Base-by-base conservation (phyloP, 92 coral and sea anemone species). In the Phenganax subtilis region DNA sequence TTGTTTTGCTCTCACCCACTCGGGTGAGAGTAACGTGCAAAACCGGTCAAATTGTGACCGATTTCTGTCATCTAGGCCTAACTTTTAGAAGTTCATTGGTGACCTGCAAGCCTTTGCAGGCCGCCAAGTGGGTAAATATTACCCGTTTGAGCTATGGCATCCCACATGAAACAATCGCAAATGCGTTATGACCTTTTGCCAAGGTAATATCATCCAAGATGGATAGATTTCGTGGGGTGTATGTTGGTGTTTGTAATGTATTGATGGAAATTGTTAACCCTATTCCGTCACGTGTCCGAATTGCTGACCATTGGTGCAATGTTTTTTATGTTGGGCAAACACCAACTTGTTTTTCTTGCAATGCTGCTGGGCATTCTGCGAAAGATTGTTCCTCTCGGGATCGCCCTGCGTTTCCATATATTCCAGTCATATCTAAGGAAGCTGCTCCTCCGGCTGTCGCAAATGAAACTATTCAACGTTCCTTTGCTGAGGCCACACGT, bases 311-410 rank as follows among this genome's bases (percentile, higher is more conserved):
- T 44, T 28, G 3, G 6, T 78, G 82, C 55, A 57, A 57, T 30
- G 51, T 61, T 27, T 57, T 58, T 25, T 57, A 78, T 60, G 31
- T n/a, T 44, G 82, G 82, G 14, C 82, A 77, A 47, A 55, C 20
- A 31, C 64, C 14, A 17, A 77, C 82, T 10, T 77, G 82, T 47
- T 77, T 77, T 59, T 29, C 44, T 15, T 77, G 82, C 68, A 28
- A 51, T 10, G 52, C 25, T 10, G 58, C 82, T 12, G 82, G 82
- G 20, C 66, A 77, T 71, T 60, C 66, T 16, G 20, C 6, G 12
- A 27, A 12, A 60, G 7, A 16, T 60, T 60, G 66, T 12, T 60
- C 25, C 25, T 20, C 25, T 60, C 15, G 20, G 16, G 25, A 69
- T 69, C 14, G 6, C 51, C 29, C 54, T 69, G 17, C 7, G 54